Percentiles rank a stretch among this genome's conserved stretches.
phyloP scores from a whole-genome alignment of 2,113 vertebrate species.

The Phoenicopterus ruber region DNA sequence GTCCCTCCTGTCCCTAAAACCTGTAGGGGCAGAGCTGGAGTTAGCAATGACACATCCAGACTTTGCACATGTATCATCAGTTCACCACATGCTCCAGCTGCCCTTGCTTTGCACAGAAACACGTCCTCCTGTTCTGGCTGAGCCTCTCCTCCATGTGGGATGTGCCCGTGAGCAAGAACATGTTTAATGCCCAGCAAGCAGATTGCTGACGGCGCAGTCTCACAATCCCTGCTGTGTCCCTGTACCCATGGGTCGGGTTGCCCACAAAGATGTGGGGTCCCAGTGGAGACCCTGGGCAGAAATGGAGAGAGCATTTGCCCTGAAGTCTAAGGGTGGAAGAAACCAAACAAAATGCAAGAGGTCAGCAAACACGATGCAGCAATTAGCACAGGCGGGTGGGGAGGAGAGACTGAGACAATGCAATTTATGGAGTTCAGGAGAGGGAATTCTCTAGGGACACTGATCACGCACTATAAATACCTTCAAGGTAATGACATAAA shows the following conservation, averaged over 20 bases:
- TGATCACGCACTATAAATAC: conserved; percentile 66
- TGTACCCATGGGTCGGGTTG: fast-evolving
- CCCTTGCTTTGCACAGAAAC: not conserved
- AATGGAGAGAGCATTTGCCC: not conserved
- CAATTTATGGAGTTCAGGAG: not conserved
- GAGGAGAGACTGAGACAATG: not conserved
- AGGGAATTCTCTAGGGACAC: conserved; percentile 6
- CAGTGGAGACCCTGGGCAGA: not conserved
- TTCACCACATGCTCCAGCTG: not conserved
- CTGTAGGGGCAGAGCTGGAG: not conserved
- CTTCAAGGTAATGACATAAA: conserved; percentile 73
- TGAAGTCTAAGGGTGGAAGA: not conserved
- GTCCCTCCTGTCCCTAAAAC: not conserved
- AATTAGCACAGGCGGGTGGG: not conserved
- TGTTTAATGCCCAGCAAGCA: not conserved
- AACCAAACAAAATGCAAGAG: not conserved
- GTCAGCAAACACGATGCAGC: not conserved
- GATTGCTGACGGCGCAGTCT: not conserved
- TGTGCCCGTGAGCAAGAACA: not conserved
- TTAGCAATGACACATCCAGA: not conserved
- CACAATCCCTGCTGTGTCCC: not conserved
- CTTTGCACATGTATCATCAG: not conserved
- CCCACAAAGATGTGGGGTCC: not conserved
- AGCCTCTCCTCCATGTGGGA: not conserved
- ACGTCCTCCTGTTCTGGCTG: not conserved